Evolutionary conservation across 2,888 invertebrate species (phyloP), one percentile per base, ranked within the genome.

Genomic region (Byasa hedistus): DNA sequence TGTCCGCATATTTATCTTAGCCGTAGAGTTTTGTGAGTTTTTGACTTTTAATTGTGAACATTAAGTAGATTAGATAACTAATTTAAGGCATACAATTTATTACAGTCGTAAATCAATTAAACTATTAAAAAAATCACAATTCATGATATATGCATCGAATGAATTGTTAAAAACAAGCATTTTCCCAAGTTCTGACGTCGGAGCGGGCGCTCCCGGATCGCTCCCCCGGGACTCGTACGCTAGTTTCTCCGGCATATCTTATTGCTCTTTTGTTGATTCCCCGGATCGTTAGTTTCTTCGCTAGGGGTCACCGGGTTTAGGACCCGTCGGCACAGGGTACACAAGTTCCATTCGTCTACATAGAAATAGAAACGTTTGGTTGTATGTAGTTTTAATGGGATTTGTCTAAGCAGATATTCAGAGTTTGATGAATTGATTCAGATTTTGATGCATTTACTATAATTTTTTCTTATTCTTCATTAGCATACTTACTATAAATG

Each of bases 171-270:
- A 71, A 76, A 69, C 73, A 73, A 57, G 44, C 75, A 79, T 81
- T 78, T 78, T 75, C 80, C 76, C 75, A 79, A 82, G 79, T 80
- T 84, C 79, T 76, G 76, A 75, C 76, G 75, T 73, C 77, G 80
- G 76, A 79, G 65, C 78, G 77, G 79, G 79, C 78, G 55, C 55
- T 59, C 56, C 75, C 74, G 75, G 72, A 84, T 74, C 72, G 77
- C 77, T 74, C 92, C 86, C 89, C 52, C 65, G 91, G 88, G 91
- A 80, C 77, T 70, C 76, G 85, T 90, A 84, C 86, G 86, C 89
- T 88, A 91, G 90, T 91, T 91, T 91, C 89, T 89, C 89, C 84
- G 89, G 91, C 91, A 92, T 92, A 92, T 92, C 91, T 91, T 92
- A 92, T 91, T 86, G 91, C 90, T 83, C 91, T 86, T 92, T 89